Evolutionary conservation across 1,140 invertebrate genomes (phyloP).

Genomic region (Pomacea maculata): DNA sequence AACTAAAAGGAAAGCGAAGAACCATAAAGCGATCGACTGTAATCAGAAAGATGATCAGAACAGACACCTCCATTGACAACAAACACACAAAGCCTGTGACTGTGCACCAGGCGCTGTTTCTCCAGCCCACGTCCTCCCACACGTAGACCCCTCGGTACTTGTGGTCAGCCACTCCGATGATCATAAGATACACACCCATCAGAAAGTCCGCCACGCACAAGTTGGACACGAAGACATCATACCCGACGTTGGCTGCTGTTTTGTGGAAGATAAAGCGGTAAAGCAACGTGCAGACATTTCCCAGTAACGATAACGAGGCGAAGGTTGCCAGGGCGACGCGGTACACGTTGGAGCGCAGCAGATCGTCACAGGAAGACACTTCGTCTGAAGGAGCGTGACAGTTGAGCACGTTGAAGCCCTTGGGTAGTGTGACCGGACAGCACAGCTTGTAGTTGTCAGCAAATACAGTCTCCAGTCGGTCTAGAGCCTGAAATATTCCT

Average conservation of each 20-base stretch:
- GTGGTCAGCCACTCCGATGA: slow-evolving; percentile 50
- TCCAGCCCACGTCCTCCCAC: slow-evolving; percentile 40
- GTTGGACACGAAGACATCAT: slow-evolving; percentile 38
- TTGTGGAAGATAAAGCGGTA: slow-evolving; percentile 23
- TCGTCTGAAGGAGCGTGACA: slow-evolving; percentile 31
- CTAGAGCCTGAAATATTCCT: slow-evolving; percentile 26
- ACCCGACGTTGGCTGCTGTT: slow-evolving; percentile 25
- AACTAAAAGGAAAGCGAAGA: slow-evolving; percentile 50
- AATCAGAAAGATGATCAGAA: slow-evolving; percentile 40
- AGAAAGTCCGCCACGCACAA: slow-evolving; percentile 46
- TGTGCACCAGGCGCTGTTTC: slow-evolving; percentile 34
- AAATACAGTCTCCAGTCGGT: slow-evolving; percentile 22
- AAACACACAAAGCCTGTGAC: slow-evolving; percentile 46
- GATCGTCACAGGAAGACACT: slow-evolving; percentile 39
- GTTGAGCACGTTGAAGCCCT: slow-evolving; percentile 15
- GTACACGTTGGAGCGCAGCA: slow-evolving; percentile 28
- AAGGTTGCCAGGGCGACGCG: slow-evolving; percentile 34
- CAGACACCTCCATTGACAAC: slow-evolving; percentile 46
- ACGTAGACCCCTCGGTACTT: slow-evolving; percentile 45
- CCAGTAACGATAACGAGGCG: slow-evolving; percentile 27
- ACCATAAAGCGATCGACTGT: slow-evolving; percentile 42
- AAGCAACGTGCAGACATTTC: slow-evolving; percentile 37
- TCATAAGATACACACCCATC: slow-evolving; percentile 54
- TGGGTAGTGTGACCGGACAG: slow-evolving; percentile 24
- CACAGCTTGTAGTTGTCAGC: slow-evolving; percentile 36